phyloP scores from a whole-genome alignment of 92 coral and sea anemone species.

The Bergia puertoricense region DNA sequence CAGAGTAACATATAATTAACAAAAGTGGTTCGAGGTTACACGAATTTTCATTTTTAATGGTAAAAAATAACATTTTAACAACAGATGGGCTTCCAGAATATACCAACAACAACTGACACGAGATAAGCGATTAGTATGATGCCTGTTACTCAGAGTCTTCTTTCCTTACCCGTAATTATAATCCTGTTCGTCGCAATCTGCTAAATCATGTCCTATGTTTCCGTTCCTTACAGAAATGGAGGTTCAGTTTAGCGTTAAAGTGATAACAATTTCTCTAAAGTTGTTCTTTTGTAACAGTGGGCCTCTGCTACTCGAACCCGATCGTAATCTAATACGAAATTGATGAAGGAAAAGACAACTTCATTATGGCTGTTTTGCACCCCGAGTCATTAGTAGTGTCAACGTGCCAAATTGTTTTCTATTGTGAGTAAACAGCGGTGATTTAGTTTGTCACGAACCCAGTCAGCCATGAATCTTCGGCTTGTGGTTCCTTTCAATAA shows the following conservation, averaged over 20 bases:
- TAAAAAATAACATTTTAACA: background rate
- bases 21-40: background rate
- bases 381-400: conserved; percentile 31
- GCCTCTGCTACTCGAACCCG: background rate
- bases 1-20: background rate
- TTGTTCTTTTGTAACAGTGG: background rate
- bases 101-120: conserved; percentile 8
- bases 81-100: conserved; percentile 4
- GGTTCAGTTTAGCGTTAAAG: background rate
- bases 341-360: conserved; percentile 27
- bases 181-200: background rate
- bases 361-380: conserved; percentile 9
- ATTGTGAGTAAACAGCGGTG: conserved; percentile 29
- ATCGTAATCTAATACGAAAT: conserved; percentile 30
- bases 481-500: background rate
- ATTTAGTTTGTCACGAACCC: conserved; percentile 11
- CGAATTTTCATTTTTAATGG: background rate
- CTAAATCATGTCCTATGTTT: background rate
- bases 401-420: conserved; percentile 25
- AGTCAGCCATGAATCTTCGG: background rate
- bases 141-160: background rate
- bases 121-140: background rate
- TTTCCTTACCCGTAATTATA: background rate
- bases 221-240: background rate
- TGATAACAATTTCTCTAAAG: background rate